phyloP scores from a whole-genome alignment of 2,888 invertebrate genomes.

The Tyria jacobaeae region DNA sequence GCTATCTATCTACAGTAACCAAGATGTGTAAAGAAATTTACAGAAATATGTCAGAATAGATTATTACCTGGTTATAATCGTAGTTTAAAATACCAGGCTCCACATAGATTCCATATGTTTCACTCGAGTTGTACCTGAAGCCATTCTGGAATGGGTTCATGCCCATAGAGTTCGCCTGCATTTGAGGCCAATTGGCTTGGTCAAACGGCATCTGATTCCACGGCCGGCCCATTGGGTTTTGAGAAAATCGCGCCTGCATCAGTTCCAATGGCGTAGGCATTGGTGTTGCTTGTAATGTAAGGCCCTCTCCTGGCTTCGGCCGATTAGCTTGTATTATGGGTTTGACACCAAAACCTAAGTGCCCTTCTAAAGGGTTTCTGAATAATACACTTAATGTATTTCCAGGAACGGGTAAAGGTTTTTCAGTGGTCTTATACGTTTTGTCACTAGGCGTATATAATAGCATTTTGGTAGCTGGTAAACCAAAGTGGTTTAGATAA shows the following conservation, averaged over 20 bases:
- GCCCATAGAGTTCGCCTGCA: not conserved
- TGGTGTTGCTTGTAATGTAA: conserved; percentile 1
- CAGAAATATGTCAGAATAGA: not conserved
- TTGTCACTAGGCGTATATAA: not conserved
- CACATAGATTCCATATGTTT: conserved; percentile 10
- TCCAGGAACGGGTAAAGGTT: not conserved
- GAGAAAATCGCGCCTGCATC: not conserved
- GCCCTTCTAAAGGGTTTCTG: conserved; percentile 13
- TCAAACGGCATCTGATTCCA: not conserved
- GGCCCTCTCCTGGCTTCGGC: not conserved
- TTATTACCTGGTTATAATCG: conserved; percentile 6
- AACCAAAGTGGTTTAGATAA: not conserved
- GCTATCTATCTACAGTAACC: too few relatives aligned
- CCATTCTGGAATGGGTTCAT: not conserved
- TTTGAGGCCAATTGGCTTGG: conserved; percentile 6
- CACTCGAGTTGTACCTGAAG: not conserved
- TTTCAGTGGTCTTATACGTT: not conserved
- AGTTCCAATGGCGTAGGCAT: conserved; percentile 4
- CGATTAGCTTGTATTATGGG: conserved; percentile 3
- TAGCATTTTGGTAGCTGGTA: not conserved
- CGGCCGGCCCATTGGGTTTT: not conserved
- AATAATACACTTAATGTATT: conserved; percentile 9
- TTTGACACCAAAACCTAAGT: conserved; percentile 5
- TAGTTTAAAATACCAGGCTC: conserved; percentile 12
- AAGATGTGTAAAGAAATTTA: not conserved